phyloP scores from a whole-genome alignment of 2,888 invertebrate species.

The Abrostola tripartita region DNA sequence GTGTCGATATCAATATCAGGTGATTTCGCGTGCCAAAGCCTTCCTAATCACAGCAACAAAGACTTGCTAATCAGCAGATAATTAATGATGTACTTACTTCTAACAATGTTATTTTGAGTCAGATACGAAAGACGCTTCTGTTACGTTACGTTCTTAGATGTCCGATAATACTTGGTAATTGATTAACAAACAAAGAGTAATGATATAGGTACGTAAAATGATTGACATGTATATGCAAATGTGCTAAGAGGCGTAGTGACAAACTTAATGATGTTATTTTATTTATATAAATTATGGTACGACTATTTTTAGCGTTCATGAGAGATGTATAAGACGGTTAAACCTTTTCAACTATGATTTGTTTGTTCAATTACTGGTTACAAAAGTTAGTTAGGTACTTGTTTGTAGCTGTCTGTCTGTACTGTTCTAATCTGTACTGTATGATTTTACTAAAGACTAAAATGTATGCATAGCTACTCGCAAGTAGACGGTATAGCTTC shows the following conservation, averaged over 20 bases:
- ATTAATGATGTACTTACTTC: conserved; percentile 8
- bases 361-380: too few species aligned
- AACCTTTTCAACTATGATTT: too few species aligned
- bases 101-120: conserved; percentile 4
- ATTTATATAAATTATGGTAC: conserved; percentile 5
- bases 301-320: not conserved
- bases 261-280: conserved; percentile 12
- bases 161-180: conserved; percentile 38
- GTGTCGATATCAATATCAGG: conserved; percentile 27
- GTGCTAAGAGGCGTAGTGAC: conserved; percentile 17
- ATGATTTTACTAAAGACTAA: too few species aligned
- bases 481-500: too few species aligned
- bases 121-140: conserved; percentile 31
- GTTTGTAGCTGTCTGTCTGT: too few species aligned
- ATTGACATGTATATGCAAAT: conserved; percentile 42
- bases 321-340: not conserved
- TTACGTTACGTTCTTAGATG: conserved; percentile 29
- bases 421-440: too few species aligned
- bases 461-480: too few species aligned
- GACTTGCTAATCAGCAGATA: conserved; percentile 27
- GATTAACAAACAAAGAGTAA: conserved; percentile 29
- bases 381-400: too few species aligned
- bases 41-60: conserved; percentile 16
- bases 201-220: conserved; percentile 32
- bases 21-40: conserved; percentile 28